phyloP scores from a whole-genome alignment of 2,797 vertebrate species.

The Sebastes vulpes region DNA sequence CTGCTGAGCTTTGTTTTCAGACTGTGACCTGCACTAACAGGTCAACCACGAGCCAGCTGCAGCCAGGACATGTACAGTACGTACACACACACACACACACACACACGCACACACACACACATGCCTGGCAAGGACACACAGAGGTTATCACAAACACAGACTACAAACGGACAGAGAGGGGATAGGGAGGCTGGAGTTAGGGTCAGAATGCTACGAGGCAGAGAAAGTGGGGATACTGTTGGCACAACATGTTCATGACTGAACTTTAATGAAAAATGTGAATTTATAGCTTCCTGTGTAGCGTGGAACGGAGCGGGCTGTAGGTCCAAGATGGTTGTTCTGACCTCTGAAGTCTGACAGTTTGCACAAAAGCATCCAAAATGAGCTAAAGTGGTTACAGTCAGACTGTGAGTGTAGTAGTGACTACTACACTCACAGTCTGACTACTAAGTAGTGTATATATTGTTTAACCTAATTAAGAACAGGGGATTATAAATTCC shows the following conservation, averaged over 20 bases:
- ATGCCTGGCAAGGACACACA: slow-evolving; percentile 40
- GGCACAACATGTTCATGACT: not conserved
- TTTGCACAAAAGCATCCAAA: not conserved
- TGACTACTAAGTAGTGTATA: not conserved
- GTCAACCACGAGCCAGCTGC: slow-evolving; percentile 45
- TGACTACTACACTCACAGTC: too few relatives aligned
- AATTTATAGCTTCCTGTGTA: not conserved
- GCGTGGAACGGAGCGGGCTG: not conserved
- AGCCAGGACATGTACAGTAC: slow-evolving; percentile 4
- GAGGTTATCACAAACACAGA: slow-evolving; percentile 48
- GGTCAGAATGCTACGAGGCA: not conserved
- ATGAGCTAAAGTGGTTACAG: not conserved
- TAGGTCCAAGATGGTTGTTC: not conserved
- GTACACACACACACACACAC: not conserved
- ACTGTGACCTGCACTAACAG: slow-evolving; percentile 31
- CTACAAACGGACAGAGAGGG: slow-evolving; percentile 6
- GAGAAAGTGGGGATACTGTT: not conserved
- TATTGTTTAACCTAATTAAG: not conserved
- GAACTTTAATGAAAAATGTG: not conserved
- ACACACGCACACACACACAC: not conserved
- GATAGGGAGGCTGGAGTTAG: not conserved
- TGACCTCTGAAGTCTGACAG: not conserved
- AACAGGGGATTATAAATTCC: not conserved
- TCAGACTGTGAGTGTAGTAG: not conserved
- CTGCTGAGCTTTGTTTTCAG: slow-evolving; percentile 47